Conservation (phyloP, 1,140 invertebrate genomes). For the Adelges cooleyi region DNA sequence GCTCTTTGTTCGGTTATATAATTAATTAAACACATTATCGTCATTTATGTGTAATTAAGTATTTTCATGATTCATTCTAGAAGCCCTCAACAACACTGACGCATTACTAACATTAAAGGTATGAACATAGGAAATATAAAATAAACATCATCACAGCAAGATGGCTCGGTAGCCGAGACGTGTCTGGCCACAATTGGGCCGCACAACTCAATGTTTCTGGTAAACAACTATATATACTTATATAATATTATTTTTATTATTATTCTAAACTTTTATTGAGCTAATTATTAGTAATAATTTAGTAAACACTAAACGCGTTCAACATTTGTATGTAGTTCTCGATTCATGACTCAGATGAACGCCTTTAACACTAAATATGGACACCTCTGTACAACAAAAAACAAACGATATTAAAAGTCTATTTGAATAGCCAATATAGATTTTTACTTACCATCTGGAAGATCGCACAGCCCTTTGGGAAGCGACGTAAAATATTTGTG, state of each 20-base stretch:
- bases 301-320: conserved; percentile 1
- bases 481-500: conserved; percentile 84
- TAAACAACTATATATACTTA: conserved; percentile 25
- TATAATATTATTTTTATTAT: conserved; percentile 22
- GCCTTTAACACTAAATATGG: conserved; percentile 85
- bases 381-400: conserved; percentile 62
- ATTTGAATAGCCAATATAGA: background rate
- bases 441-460: conserved; percentile 69
- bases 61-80: conserved; percentile 7
- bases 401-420: background rate
- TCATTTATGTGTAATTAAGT: background rate
- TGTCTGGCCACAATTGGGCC: background rate
- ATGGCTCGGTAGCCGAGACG: conserved; percentile 10
- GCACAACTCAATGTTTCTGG: conserved; percentile 28
- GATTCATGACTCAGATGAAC: conserved; percentile 59
- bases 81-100: conserved; percentile 14
- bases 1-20: conserved; percentile 7
- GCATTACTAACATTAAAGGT: conserved; percentile 16
- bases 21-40: no score
- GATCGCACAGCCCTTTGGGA: conserved; percentile 75
- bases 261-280: conserved; percentile 11
- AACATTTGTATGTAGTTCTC: conserved; percentile 26
- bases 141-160: conserved; percentile 28
- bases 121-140: conserved; percentile 27
- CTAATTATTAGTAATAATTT: conserved; percentile 23